Evolutionary conservation across 2,888 invertebrate species (phyloP).

Genomic region (Dichetophora obliterata): DNA sequence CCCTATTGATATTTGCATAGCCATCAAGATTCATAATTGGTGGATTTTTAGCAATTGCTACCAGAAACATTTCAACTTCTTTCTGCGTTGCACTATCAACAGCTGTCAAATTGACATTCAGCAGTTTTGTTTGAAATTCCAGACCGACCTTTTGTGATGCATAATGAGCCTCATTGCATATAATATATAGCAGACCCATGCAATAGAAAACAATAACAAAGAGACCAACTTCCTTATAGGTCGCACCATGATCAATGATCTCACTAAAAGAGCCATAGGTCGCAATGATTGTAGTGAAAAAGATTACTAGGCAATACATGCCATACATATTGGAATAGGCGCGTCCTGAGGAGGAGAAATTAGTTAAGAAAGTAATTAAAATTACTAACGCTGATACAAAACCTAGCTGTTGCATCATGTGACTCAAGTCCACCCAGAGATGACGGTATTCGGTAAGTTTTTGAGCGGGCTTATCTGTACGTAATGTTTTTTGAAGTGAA

Average conservation of each 20-base stretch:
- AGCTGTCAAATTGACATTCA: constrained; percentile 77
- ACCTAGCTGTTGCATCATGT: constrained; percentile 84
- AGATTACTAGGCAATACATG: constrained; percentile 80
- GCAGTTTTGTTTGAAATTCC: constrained; percentile 75
- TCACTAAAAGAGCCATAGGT: constrained; percentile 80
- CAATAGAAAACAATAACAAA: constrained; percentile 81
- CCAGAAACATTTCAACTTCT: constrained; percentile 81
- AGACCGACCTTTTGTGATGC: constrained; percentile 76
- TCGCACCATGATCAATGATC: constrained; percentile 79
- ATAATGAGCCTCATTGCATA: constrained; percentile 81
- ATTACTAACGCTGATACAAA: neutral
- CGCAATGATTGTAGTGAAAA: constrained; percentile 81
- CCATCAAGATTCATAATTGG: constrained; percentile 83
- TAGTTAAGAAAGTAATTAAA: neutral
- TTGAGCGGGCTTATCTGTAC: constrained; percentile 75
- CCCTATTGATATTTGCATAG: constrained; percentile 79
- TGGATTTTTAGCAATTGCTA: constrained; percentile 81
- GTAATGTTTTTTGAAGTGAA: constrained; percentile 76
- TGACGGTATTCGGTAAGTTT: constrained; percentile 78
- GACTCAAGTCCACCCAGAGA: constrained; percentile 80
- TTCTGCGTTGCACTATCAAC: constrained; percentile 77
- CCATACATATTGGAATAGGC: constrained; percentile 85
- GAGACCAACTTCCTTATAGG: constrained; percentile 79
- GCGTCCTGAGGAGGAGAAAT: constrained; percentile 67
- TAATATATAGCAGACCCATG: constrained; percentile 78